These are phyloP conservation scores for Sphenopsis melanotis DNA, from an alignment of 2,797 vertebrate genomes.

Conservation along the genomic window DNA sequence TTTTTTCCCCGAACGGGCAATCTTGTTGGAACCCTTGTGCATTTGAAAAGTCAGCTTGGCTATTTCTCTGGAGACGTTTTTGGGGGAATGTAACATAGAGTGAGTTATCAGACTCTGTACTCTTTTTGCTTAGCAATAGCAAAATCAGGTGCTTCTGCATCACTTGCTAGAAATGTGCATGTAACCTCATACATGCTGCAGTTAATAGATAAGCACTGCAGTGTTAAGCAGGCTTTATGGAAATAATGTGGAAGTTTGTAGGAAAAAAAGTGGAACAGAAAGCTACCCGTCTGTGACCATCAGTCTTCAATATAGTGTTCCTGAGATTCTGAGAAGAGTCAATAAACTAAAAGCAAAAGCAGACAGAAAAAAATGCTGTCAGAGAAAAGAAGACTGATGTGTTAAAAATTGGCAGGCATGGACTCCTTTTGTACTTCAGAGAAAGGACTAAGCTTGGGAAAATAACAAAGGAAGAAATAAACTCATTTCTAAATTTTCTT, in stretches of 20 bases:
- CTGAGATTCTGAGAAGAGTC: background rate
- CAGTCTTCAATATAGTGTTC: background rate
- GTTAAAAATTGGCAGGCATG: background rate
- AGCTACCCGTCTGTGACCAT: background rate
- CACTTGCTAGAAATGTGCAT: background rate
- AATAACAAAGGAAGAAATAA: background rate
- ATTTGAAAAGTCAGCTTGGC: background rate
- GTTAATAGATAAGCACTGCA: background rate
- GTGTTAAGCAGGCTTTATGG: background rate
- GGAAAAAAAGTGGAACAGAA: background rate
- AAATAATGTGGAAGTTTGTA: background rate
- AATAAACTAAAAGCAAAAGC: background rate
- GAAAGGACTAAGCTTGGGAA: background rate
- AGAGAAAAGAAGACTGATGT: background rate
- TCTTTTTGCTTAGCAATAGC: background rate
- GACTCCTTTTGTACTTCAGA: background rate
- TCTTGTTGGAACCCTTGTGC: background rate
- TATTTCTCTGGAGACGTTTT: background rate
- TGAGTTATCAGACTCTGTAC: background rate
- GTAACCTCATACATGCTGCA: background rate
- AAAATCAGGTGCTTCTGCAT: background rate
- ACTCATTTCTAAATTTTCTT: background rate
- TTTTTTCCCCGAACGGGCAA: accelerated
- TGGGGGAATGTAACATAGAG: background rate
- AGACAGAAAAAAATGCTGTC: background rate